Evolutionary conservation across 2,888 invertebrate species (phyloP), one percentile per base, ranked within the genome.

Genomic region (Himalopsyche tibetana): DNA sequence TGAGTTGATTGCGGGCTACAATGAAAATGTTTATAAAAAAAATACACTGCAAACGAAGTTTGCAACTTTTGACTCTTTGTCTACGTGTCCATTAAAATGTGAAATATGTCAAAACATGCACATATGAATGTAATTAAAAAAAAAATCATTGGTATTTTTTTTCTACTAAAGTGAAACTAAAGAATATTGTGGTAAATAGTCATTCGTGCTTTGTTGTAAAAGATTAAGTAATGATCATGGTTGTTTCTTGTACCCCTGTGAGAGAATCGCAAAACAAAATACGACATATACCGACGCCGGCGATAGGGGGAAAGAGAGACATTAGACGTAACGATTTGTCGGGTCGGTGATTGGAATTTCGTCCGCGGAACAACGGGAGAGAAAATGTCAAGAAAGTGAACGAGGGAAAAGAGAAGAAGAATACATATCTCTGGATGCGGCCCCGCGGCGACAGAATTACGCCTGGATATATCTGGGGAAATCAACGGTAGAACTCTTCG

Each of bases 261-360:
- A 12, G 36, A 5, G 38, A 74, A 74, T 74, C 74, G 38, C 15
- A 74, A 74, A 74, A 74, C 74, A 74, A 74, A 74, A 74, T 74
- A 74, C 74, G 45, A 19, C 81, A 51, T 81, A 81, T 81, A 74
- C 74, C 36, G 74, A 19, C 11, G 69, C 28, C 69, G 69, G 15
- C 74, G 74, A 74, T 74, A 80, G n/a, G 80, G 80, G 51, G 80
- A 80, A 55, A 51, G 86, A 83, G 86, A 84, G 87, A 87, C 88
- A 88, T 88, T 88, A 88, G 87, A 80, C 85, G 87, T 85, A 87
- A 87, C 88, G 87, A 87, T 87, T 86, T 87, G 84, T 84, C 85
- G 85, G 85, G 87, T 88, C 87, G 88, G 88, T 88, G 88, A 88
- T 88, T 88, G 88, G 88, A 88, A 88, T 87, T 88, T 88, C 87